A percentile compares a stretch with the other conserved stretches of the same genome.
phyloP scores from a whole-genome alignment of 2,113 vertebrate species.

The Eudyptes chrysolophus region DNA sequence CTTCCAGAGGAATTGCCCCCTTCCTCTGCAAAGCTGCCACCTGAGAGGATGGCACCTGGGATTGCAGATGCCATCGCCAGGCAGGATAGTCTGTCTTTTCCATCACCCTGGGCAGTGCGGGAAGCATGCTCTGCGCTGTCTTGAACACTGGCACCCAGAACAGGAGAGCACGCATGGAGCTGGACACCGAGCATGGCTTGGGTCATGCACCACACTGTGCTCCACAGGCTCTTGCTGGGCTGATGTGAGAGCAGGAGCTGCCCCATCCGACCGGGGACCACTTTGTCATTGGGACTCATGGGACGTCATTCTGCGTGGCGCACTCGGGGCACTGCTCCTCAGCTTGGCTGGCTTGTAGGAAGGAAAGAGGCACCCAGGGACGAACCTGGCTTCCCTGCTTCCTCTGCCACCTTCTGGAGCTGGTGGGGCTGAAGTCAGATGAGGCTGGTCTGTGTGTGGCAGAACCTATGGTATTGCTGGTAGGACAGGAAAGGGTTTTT shows the following conservation, averaged over 20 bases:
- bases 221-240: background rate
- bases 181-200: background rate
- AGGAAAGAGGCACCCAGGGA: background rate
- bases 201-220: background rate
- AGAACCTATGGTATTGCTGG: background rate
- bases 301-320: background rate
- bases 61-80: background rate
- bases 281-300: background rate
- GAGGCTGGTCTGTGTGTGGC: background rate
- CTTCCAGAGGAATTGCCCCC: background rate
- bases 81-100: background rate
- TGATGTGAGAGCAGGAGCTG: background rate
- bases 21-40: background rate
- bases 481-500: background rate
- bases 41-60: background rate
- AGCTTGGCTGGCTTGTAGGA: background rate
- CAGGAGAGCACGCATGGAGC: rapidly evolving
- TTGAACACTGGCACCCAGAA: no score
- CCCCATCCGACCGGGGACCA: background rate
- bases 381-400: background rate
- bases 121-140: background rate
- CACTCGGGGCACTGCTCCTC: background rate
- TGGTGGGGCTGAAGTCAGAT: background rate
- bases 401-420: background rate
- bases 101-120: background rate